These are phyloP conservation scores for Myopa testacea DNA, from an alignment of 2,888 invertebrate genomes.

Conservation along the genomic window DNA sequence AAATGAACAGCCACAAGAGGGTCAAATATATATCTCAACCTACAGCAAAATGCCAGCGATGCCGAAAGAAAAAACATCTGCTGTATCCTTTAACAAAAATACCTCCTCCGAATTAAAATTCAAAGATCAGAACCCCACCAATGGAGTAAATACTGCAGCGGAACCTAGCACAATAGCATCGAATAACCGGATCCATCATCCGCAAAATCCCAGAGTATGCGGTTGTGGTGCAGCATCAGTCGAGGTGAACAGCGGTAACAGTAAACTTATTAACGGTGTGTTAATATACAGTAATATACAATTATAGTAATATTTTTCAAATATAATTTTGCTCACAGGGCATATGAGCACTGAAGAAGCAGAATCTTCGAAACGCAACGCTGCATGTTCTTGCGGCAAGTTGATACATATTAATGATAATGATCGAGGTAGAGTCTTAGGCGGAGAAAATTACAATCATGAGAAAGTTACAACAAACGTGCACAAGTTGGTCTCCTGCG, in stretches of 20 bases:
- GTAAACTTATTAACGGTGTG: constrained; percentile 54
- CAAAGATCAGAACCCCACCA: constrained; percentile 54
- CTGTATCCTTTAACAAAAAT: constrained; percentile 64
- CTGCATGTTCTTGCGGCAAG: too few species aligned
- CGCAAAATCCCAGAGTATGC: constrained; percentile 54
- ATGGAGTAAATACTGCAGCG: constrained; percentile 49
- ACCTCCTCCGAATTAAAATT: constrained; percentile 62
- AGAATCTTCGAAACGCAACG: too few species aligned
- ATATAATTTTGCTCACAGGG: neutral
- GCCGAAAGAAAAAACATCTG: constrained; percentile 67
- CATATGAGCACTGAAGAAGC: neutral
- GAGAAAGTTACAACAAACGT: neutral
- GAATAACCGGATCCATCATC: constrained; percentile 47
- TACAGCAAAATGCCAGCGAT: constrained; percentile 67
- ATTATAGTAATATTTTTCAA: neutral
- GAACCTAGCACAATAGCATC: constrained; percentile 50
- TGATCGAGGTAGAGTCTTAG: neutral
- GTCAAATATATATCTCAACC: neutral
- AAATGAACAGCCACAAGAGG: too few species aligned
- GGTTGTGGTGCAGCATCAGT: constrained; percentile 56
- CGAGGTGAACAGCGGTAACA: constrained; percentile 48
- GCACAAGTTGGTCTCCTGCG: constrained; percentile 42
- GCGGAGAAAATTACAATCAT: neutral
- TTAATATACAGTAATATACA: constrained; percentile 55
- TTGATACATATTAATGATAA: neutral